Evolutionary conservation across 2,113 vertebrate genomes (phyloP), one percentile per base, ranked within the genome.

Genomic region (Echinops telfairi): DNA sequence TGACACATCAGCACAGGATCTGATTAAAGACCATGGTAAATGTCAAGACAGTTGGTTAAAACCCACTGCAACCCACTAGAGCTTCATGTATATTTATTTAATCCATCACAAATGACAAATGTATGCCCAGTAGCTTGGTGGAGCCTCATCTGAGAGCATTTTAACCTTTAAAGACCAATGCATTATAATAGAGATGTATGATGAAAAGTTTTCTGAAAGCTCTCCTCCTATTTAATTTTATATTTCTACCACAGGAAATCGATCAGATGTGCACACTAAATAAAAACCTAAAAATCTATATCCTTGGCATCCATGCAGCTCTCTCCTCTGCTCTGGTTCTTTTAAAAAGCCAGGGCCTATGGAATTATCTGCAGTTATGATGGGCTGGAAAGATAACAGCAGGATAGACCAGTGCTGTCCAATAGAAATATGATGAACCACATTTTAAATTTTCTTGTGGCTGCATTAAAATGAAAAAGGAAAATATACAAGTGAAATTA

Each of bases 141-240:
- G 25, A 31, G 12, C 76, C 31, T 66, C 64, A 38, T 62, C 25
- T 4, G 10, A 47, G 22, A 60, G 17, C 3, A 73, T 90, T 94
- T 91, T 57, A 64, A 84, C 29, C 58, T 86, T 83, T 64, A 88
- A 89, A 93, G 20, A 68, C 22, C 27, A 92, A 93, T n/a, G 68
- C 25, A 40, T 19, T 78, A 0, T 29, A 25, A 86, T 66, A 64
- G 86, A 83, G 27, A 70, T 60, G 53, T 20, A 29, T 47, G 36
- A 47, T n/a, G 8, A 57, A 79, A 70, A 78, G 27, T 16, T 80
- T 86, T 87, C 36, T 77, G 19, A 86, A 92, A 88, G 17, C 27
- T 86, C 27, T 88, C 2, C 19, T 78, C 25, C 15, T 58, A 88
- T 73, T 95, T 84, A 84, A 76, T 68, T 93, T 89, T 64, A 6